Evolutionary conservation across 1,140 invertebrate species (phyloP), one percentile per base, ranked within the genome.

Genomic region (Platorchestia sp.): DNA sequence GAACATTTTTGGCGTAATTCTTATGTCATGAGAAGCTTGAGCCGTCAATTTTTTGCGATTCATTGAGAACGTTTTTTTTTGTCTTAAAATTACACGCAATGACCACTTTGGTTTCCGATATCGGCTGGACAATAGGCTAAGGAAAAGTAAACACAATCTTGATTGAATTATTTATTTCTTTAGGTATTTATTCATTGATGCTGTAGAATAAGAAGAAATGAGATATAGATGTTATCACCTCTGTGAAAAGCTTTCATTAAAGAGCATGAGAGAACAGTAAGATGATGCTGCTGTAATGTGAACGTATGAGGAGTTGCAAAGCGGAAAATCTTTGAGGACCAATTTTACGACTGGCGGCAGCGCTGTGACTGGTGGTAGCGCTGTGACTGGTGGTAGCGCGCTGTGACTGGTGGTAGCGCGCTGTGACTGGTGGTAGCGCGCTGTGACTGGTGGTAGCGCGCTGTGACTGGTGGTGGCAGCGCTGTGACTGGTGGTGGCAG

Each of bases 151-250:
- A 75, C 10, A 75, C 59, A 75, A 14, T 3, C 27, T 75, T 75
- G 59, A 75, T 75, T 75, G 10, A 75, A 75, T 75, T 75, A 75
- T 75, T 75, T 75, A 75, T 75, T 75, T 75, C 59, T 75, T 75
- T 75, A 75, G 59, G 10, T 75, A 75, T 75, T 75, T 75, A 75
- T 75, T 75, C 59, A 75, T 75, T 75, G 59, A 75, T 75, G 59
- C 27, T 75, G 14, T 75, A 75, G 59, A 75, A 75, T 75, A 19
- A 75, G 59, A 75, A 19, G 27, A 75, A 75, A 75, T 75, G 59
- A 75, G 59, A 75, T 19, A 75, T 22, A 75, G 59, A 75, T 36
- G 6, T 51, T 3, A 75, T 75, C 59, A 75, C 59, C 36, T 75
- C 59, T 10, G 27, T 75, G 14, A 75, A 75, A 75, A 75, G 59